phyloP scores from a whole-genome alignment of 2,797 vertebrate genomes.

The Hafferia zeledoni region DNA sequence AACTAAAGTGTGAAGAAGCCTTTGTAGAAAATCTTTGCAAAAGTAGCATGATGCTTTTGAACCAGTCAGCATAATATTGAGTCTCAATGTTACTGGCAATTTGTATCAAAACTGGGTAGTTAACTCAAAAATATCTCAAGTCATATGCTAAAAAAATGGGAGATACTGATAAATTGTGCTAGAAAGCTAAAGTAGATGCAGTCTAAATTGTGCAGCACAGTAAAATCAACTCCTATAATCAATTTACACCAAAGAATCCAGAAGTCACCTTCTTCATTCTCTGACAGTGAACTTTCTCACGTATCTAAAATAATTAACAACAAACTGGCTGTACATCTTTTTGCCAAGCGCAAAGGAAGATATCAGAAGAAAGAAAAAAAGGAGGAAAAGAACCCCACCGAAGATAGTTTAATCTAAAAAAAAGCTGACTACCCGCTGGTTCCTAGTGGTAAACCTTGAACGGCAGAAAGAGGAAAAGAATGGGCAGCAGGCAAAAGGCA shows the following conservation, averaged over 20 bases:
- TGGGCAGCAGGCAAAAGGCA: background rate
- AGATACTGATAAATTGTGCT: background rate
- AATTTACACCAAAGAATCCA: background rate
- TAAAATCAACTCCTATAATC: background rate
- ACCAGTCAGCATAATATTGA: background rate
- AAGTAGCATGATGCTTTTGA: background rate
- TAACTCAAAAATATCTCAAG: background rate
- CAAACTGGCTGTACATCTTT: background rate
- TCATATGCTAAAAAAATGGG: background rate
- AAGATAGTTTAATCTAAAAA: background rate
- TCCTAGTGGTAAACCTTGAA: background rate
- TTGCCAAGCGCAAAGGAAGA: background rate
- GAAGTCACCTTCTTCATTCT: background rate
- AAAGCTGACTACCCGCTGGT: background rate
- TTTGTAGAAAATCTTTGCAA: background rate
- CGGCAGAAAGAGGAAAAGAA: background rate
- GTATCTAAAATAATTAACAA: background rate
- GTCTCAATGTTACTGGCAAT: background rate
- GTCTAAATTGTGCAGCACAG: background rate
- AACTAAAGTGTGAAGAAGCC: background rate
- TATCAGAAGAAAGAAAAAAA: fast-evolving
- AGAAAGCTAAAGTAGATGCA: background rate
- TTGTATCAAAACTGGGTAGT: background rate
- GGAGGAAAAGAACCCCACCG: fast-evolving
- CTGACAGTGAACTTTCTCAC: background rate